Evolutionary conservation across 2,113 vertebrate species (phyloP), one percentile per base, ranked within the genome.

Genomic region (Lutjanus erythropterus): DNA sequence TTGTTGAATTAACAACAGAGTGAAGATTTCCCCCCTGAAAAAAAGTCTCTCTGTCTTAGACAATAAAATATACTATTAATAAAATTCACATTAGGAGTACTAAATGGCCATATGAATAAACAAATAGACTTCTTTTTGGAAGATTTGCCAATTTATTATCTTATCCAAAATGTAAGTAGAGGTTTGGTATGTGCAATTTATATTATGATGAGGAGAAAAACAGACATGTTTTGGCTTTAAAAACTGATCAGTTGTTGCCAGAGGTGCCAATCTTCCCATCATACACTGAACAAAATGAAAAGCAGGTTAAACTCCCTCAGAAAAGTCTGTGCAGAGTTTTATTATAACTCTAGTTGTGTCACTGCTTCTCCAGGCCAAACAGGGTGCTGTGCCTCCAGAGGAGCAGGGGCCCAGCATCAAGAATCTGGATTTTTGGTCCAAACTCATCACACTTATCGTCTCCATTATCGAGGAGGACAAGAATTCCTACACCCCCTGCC

Each of bases 391-490:
- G 9, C 98, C 97, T 19, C 97, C 97, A 0, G 98, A 99, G 71
- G 98, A 99, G 59, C 98, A 99, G 87, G 98, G 98, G 0, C 98
- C 98, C 74, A 99, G 97, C 95, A 98, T 99, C 93, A 99, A 98
- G 93, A 99, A 99, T 91, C 95, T 99, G 23, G 98, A 99, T 90
- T 99, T 99, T 88, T 99, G 98, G 98, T 99, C 98, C 80, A 99
- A 99, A 91, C 96, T 99, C 73, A 99, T 99, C 90, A 99, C 98
- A 7, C 95, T 99, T 65, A 99, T 99, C 2, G 98, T 99, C 69
- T 99, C 98, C 76, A 99, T 99, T 78, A 99, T 99, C 0, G 98
- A 99, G 88, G 98, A 99, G 80, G 98, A 99, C 92, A 99, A 98
- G 92, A 99, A 99, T 65, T 99, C 98, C 3, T 99, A 99, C 86